Evolutionary conservation across 2,888 invertebrate species (phyloP), one percentile per base, ranked within the genome.

Genomic region (Tolmerus cingulatus): DNA sequence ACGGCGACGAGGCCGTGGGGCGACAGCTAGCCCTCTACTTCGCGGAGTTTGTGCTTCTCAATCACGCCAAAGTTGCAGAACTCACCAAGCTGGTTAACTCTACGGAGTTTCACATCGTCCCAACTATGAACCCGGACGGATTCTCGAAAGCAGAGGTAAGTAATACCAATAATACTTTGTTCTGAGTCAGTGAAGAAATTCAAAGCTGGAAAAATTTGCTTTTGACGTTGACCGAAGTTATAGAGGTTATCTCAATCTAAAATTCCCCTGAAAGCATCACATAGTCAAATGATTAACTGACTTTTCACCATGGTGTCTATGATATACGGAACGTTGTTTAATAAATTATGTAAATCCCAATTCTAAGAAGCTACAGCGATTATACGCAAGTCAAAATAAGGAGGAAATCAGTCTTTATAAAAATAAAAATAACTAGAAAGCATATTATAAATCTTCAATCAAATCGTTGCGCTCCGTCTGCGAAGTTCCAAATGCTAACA

Each of bases 101-200:
- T 0, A 98, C 98, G 0, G 97, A 99, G 91, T 97, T 99, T 89
- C 98, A 96, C 92, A 93, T 99, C 90, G 96, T 99, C 96, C 99
- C 99, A 0, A 97, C 98, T 0, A 95, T 99, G 94, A 99, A 99
- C 93, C 99, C 99, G 57, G 95, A 99, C 94, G 99, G 99, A 3
- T 99, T 96, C 93, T 97, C 97, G 91, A 94, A 93, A 86, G 96
- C 98, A 85, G 91, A 94, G 94, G 97, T 97, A 86, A 90, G 90
- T 89, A 34, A 9, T n/a, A n/a, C n/a, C n/a, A n/a, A n/a, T n/a
- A n/a, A n/a, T 37, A n/a, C 7, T 78, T 78, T 34, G 27, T 14
- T 43, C 12, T 23, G 19, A 57, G 1, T 57, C 23, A 7, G 57
- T 57, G 27, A 4, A 19, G 57, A 12, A 23, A 27, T 9, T 12